Percentiles rank a stretch among this genome's conserved stretches.
Evolutionary conservation across 2,797 vertebrate species (phyloP).

Genomic region (Okamejei kenojei): DNA sequence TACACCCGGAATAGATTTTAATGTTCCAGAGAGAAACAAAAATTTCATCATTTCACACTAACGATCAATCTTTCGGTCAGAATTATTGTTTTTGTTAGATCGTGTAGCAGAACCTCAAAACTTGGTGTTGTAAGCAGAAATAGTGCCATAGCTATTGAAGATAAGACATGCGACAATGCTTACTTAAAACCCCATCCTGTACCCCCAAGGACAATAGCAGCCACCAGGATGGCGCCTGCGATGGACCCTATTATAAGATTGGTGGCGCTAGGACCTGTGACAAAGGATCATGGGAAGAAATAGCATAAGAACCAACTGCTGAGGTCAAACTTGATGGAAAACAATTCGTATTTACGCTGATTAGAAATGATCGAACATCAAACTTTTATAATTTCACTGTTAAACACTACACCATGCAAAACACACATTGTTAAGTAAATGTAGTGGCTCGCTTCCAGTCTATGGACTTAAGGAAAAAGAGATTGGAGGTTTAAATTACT

Average conservation of each 20-base stretch:
- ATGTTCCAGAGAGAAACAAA: slow-evolving; percentile 10
- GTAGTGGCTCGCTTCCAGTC: neutral
- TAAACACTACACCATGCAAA: slow-evolving; percentile 21
- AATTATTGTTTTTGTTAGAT: slow-evolving; percentile 35
- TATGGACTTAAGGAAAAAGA: neutral
- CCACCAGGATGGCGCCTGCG: slow-evolving; percentile 99
- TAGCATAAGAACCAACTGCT: slow-evolving; percentile 69
- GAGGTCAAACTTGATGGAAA: slow-evolving; percentile 50
- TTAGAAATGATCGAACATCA: slow-evolving; percentile 2
- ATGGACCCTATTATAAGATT: slow-evolving; percentile 99
- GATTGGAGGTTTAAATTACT: neutral
- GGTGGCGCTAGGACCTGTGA: slow-evolving; percentile 99
- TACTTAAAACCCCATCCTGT: slow-evolving; percentile 99
- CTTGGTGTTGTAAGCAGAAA: slow-evolving; percentile 79
- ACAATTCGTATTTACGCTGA: slow-evolving; percentile 38
- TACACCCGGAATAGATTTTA: neutral
- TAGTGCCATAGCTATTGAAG: slow-evolving; percentile 77
- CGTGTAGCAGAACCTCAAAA: slow-evolving; percentile 95
- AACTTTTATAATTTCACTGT: neutral
- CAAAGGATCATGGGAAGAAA: slow-evolving; percentile 80
- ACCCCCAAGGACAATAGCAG: slow-evolving; percentile 99
- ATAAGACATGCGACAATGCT: slow-evolving; percentile 94
- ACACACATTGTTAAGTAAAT: neutral
- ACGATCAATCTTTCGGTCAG: neutral
- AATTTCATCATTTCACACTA: neutral